These are phyloP conservation scores for Glaucopsyche alexis DNA, from an alignment of 2,888 invertebrate species.

Conservation along the genomic window DNA sequence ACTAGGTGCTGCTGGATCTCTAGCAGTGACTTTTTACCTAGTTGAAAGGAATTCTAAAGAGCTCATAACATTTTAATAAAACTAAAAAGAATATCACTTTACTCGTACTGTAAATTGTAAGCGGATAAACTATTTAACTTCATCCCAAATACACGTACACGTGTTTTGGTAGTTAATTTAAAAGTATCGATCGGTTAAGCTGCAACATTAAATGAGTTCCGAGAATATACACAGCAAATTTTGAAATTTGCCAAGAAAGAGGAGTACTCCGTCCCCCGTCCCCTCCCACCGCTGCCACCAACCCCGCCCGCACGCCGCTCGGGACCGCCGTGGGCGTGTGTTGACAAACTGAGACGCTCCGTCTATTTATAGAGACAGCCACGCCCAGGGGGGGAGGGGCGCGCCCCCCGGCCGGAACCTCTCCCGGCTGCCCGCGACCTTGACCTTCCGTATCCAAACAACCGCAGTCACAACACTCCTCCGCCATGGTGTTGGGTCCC, in stretches of 20 bases:
- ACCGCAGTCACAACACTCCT: slow-evolving; percentile 73
- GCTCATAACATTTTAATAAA: too few relatives aligned
- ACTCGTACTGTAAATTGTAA: too few relatives aligned
- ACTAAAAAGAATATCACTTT: too few relatives aligned
- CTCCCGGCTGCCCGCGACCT: slow-evolving; percentile 56
- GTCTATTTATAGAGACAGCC: slow-evolving; percentile 62
- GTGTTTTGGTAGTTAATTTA: neutral
- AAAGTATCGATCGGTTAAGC: slow-evolving; percentile 4
- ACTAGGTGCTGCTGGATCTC: too few relatives aligned
- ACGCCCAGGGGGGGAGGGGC: slow-evolving; percentile 43
- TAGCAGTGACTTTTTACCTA: too few relatives aligned
- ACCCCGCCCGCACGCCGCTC: slow-evolving; percentile 24
- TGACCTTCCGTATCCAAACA: slow-evolving; percentile 77
- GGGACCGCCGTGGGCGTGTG: slow-evolving; percentile 66
- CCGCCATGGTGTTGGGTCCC: slow-evolving; percentile 1
- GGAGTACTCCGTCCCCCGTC: neutral
- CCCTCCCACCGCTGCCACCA: slow-evolving; percentile 16
- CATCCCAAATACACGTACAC: neutral
- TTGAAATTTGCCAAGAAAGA: slow-evolving; percentile 26
- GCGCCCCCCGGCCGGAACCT: slow-evolving; percentile 41
- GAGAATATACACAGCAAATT: neutral
- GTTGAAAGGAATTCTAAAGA: too few relatives aligned
- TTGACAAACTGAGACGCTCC: slow-evolving; percentile 72
- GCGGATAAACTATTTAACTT: too few relatives aligned
- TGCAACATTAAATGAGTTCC: slow-evolving; percentile 14